These are phyloP conservation scores for Pluvialis apricaria DNA, from an alignment of 2,113 vertebrate species.

Conservation along the genomic window DNA sequence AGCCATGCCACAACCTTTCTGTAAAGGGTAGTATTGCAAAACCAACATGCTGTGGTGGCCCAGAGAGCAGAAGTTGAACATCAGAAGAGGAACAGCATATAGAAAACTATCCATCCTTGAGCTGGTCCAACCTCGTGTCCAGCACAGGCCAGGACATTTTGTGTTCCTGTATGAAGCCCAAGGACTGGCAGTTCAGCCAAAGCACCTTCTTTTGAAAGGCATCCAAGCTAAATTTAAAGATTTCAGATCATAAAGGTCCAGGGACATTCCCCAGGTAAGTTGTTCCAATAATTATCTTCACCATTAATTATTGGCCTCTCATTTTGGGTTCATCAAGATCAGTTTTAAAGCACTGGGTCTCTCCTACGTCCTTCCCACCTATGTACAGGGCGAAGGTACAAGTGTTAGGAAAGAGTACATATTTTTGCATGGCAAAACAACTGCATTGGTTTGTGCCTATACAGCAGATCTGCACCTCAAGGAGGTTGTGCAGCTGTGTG, in stretches of 20 bases:
- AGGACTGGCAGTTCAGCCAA: neutral
- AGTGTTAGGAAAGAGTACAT: neutral
- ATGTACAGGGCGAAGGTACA: neutral
- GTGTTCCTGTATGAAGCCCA: neutral
- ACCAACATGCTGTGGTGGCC: neutral
- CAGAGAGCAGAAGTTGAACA: neutral
- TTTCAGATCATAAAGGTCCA: neutral
- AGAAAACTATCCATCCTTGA: neutral
- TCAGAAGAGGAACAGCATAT: rapidly evolving
- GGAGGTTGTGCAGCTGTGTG: neutral
- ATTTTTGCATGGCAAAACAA: neutral
- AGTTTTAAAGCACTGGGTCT: neutral
- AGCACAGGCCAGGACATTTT: neutral
- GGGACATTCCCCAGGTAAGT: neutral
- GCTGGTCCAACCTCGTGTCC: neutral
- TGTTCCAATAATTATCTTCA: neutral
- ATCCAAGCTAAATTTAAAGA: neutral
- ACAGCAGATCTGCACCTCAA: neutral
- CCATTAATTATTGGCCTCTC: neutral
- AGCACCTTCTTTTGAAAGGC: neutral
- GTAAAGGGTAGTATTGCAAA: neutral
- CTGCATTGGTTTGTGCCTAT: neutral
- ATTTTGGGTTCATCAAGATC: neutral
- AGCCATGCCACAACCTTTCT: neutral
- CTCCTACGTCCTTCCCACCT: neutral